Conservation (phyloP, 1,140 invertebrate genomes). For the Drosophila sproati region DNA sequence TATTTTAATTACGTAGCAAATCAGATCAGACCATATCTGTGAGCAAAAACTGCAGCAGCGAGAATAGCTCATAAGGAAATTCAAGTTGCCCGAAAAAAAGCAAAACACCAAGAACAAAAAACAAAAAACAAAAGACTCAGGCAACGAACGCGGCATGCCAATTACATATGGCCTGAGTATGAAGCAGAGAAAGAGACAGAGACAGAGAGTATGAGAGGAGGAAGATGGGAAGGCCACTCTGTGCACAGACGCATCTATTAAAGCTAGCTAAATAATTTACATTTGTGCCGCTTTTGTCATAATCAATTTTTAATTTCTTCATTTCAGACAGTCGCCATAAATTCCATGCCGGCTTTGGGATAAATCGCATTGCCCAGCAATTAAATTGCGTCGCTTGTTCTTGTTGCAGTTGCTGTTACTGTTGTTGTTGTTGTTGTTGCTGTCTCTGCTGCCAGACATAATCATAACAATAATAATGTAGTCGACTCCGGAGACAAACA, state of each 20-base stretch:
- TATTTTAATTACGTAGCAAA: slow-evolving; percentile 21
- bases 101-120: slow-evolving; percentile 34
- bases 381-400: slow-evolving; percentile 47
- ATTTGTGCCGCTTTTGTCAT: slow-evolving; percentile 75
- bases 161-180: slow-evolving; percentile 11
- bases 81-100: slow-evolving; percentile 38
- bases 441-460: slow-evolving; percentile 77
- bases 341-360: slow-evolving; percentile 75
- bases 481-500: slow-evolving; percentile 62
- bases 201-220: not conserved
- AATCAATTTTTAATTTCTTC: slow-evolving; percentile 83
- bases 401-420: slow-evolving; percentile 13
- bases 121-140: slow-evolving; percentile 64
- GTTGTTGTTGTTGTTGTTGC: slow-evolving; percentile 45
- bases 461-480: slow-evolving; percentile 82
- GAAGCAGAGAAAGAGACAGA: not conserved
- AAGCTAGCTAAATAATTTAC: slow-evolving; percentile 71
- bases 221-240: not conserved
- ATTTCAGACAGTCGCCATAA: slow-evolving; percentile 78
- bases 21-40: slow-evolving; percentile 25
- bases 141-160: slow-evolving; percentile 53
- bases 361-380: slow-evolving; percentile 73
- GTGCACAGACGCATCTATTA: slow-evolving; percentile 37
- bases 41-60: not conserved
- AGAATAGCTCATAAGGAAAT: slow-evolving; percentile 24